These are phyloP conservation scores for Pristis pectinata DNA, from an alignment of 2,797 vertebrate species.

Conservation along the genomic window DNA sequence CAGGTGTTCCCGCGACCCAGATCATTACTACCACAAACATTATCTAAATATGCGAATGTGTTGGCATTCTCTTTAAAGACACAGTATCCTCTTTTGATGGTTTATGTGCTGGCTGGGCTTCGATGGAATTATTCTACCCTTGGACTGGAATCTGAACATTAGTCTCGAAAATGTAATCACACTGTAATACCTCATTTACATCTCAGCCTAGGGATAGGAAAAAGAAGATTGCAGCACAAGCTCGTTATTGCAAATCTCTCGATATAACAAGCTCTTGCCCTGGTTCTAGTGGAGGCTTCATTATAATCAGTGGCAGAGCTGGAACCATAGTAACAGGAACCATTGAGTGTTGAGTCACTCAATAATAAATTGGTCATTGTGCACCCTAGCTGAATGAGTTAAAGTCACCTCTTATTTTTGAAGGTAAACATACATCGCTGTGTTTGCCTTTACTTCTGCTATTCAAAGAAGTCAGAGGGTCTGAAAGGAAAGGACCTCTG, in stretches of 20 bases:
- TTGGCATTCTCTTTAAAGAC: constrained; percentile 67
- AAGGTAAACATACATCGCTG: not conserved
- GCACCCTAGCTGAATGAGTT: not conserved
- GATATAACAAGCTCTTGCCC: constrained; percentile 29
- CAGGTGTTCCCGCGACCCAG: constrained; percentile 48
- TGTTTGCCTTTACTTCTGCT: not conserved
- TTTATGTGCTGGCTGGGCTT: constrained; percentile 19
- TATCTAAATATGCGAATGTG: constrained; percentile 55
- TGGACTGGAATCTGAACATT: constrained; percentile 30
- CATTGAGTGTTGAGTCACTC: not conserved
- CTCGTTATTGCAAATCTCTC: constrained; percentile 31
- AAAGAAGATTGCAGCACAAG: not conserved
- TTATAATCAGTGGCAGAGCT: constrained; percentile 11
- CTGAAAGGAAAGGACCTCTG: not conserved
- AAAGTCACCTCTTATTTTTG: not conserved
- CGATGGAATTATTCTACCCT: constrained; percentile 24
- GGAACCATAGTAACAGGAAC: constrained; percentile 1
- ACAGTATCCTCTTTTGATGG: constrained; percentile 63
- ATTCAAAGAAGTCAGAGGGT: not conserved
- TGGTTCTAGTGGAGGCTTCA: constrained; percentile 26
- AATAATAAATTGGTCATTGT: not conserved
- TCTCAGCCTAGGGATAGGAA: constrained; percentile 32
- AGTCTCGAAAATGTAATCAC: constrained; percentile 30
- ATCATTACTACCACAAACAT: constrained; percentile 44
- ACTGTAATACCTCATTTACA: constrained; percentile 35